Percentiles rank a stretch among this genome's conserved stretches.
Evolutionary conservation across 1,140 invertebrate species (phyloP).

Genomic region (Homalodisca vitripennis): DNA sequence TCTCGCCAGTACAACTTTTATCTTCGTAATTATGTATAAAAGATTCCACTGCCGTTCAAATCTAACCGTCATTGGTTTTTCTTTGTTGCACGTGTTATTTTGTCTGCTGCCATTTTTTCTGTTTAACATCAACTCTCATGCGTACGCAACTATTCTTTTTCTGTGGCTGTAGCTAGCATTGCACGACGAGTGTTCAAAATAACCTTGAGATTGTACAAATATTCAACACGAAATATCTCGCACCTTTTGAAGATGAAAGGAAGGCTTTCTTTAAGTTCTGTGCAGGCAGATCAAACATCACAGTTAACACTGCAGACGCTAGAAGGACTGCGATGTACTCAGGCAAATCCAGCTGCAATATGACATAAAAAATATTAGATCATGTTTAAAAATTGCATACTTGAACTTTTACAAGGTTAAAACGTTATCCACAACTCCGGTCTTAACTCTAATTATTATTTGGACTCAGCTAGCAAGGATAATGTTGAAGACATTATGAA

Average conservation of each 20-base stretch:
- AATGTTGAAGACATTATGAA: not conserved
- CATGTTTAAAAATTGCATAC: not conserved
- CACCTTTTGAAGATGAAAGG: not conserved
- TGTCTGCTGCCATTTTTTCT: no score
- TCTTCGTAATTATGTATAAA: no score
- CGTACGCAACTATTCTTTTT: no score
- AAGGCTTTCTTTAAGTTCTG: constrained; percentile 54
- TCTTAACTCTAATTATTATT: not conserved
- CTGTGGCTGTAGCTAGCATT: no score
- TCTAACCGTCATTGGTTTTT: no score
- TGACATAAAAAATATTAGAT: constrained; percentile 6
- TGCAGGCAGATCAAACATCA: constrained; percentile 56
- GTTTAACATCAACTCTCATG: no score
- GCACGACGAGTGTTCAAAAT: no score
- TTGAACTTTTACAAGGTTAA: not conserved
- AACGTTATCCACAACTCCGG: not conserved
- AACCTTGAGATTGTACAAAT: no score
- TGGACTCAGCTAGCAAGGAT: not conserved
- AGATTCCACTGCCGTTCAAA: no score
- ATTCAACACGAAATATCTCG: no score
- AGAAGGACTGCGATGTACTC: constrained; percentile 46
- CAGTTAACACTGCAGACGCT: constrained; percentile 49
- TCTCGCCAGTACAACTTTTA: no score
- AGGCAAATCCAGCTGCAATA: constrained; percentile 47
- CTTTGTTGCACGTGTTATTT: no score